Base-by-base conservation (phyloP, 2,113 vertebrate species). In the Promerops cafer region DNA sequence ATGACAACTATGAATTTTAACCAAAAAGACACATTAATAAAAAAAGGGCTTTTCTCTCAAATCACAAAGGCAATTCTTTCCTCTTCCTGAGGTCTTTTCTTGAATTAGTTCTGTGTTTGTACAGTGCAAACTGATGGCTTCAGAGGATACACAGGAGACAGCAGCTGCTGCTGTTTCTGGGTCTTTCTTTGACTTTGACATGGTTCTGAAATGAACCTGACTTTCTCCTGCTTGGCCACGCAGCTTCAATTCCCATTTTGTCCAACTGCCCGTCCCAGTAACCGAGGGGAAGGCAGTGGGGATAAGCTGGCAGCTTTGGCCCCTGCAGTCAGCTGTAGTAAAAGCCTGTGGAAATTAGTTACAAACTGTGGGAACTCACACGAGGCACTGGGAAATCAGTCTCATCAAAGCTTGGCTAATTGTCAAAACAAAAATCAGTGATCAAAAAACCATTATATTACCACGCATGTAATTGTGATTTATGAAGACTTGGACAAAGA, bases 1-100 rank as follows among this genome's bases (percentile, higher is more conserved):
- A 97, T 98, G 97, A 97, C 98, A 98, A 98, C 96, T 97, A 98
- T 96, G 98, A 98, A 98, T 98, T 98, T 98, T 97, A 98, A 98
- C 95, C 97, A 94, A 98, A 97, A 97, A 96, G 97, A 96, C 80
- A 97, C 97, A 96, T 96, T 96, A 94, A 97, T 95, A 94, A 97
- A 86, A 94, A 96, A 87, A 83, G 27, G 14, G 53, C 37, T 90
- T 92, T 84, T 44, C 65, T 71, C 76, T 76, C 49, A 88, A 71
- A 96, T 84, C 30, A 1, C 88, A 71, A 35, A 69, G 49, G 70
- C 16, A 78, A 47, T 66, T 72, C 31, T 61, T 90, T 83, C 83
- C 31, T 87, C 40, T 84, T 92, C 33, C 45, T 13, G 18, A 66
- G 65, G 39, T 79, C 82, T 77, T 83, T 77, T 7, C 59, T 71